Conservation (phyloP, 2,888 invertebrate genomes). For the Helobdella robusta region DNA sequence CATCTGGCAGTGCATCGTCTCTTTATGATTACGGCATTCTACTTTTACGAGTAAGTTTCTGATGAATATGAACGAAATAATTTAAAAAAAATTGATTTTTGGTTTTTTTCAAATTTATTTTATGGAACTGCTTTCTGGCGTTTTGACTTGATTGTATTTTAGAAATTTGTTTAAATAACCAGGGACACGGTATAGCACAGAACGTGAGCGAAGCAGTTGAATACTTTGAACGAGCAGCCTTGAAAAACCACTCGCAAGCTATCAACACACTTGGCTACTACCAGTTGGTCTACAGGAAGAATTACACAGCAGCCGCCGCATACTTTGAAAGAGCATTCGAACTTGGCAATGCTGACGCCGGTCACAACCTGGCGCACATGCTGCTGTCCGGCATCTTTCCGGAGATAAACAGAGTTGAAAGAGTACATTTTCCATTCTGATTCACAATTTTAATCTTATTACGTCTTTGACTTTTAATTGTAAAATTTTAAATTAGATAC, state of each 20-base stretch:
- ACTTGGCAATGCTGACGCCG: slow-evolving; percentile 41
- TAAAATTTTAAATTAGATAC: too few species aligned
- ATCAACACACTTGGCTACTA: slow-evolving; percentile 45
- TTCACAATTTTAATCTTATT: too few species aligned
- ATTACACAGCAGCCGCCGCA: slow-evolving; percentile 41
- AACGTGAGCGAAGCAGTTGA: slow-evolving; percentile 39
- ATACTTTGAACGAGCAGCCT: slow-evolving; percentile 37
- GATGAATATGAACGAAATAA: background rate
- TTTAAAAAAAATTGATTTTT: background rate
- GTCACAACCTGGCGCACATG: slow-evolving; percentile 45
- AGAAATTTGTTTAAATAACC: slow-evolving; percentile 21
- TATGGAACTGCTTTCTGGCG: too few species aligned
- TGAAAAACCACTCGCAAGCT: slow-evolving; percentile 41
- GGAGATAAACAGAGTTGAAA: slow-evolving; percentile 30
- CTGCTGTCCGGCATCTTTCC: slow-evolving; percentile 41
- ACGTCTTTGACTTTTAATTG: too few species aligned
- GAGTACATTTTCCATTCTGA: slow-evolving; percentile 16
- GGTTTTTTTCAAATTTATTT: slow-evolving; percentile 31
- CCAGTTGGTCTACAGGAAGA: slow-evolving; percentile 39
- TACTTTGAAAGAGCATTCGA: slow-evolving; percentile 39
- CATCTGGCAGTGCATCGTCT: slow-evolving; percentile 41
- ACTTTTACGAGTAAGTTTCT: slow-evolving; percentile 40
- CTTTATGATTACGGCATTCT: slow-evolving; percentile 46
- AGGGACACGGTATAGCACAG: slow-evolving; percentile 44
- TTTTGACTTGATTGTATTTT: too few species aligned